A percentile compares a stretch with the other conserved stretches of the same genome.
phyloP scores from a whole-genome alignment of 2,888 invertebrate genomes.

The Orchesella flavescens region DNA sequence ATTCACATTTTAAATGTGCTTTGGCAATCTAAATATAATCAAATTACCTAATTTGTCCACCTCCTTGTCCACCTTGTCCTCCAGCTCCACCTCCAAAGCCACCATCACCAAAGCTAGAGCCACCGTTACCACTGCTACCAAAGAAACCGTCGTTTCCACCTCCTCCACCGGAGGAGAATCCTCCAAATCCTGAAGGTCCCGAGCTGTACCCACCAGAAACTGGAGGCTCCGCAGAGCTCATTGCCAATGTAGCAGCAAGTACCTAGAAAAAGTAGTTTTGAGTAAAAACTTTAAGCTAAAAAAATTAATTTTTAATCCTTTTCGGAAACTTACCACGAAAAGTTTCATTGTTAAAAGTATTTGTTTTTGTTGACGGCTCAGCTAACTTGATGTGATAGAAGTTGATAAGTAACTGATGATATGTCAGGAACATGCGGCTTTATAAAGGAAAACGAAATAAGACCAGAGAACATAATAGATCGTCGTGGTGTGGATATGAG shows the following conservation, averaged over 20 bases:
- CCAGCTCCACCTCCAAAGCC: constrained; percentile 20
- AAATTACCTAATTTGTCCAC: no score
- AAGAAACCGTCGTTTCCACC: background rate
- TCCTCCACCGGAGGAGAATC: constrained; percentile 2
- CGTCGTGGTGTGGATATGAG: background rate
- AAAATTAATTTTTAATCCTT: background rate
- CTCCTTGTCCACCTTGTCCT: no score
- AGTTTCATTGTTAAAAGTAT: constrained; percentile 36
- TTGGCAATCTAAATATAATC: no score
- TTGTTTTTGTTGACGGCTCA: background rate
- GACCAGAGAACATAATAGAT: background rate
- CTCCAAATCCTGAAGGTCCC: constrained; percentile 21
- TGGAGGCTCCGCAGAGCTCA: constrained; percentile 41
- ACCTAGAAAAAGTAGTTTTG: constrained; percentile 26
- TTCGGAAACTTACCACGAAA: constrained; percentile 40
- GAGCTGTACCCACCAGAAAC: constrained; percentile 26
- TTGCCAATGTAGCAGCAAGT: constrained; percentile 37
- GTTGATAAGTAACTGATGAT: constrained; percentile 2
- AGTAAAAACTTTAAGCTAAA: background rate
- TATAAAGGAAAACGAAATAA: constrained; percentile 12
- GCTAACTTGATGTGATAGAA: background rate
- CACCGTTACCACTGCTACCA: constrained; percentile 29
- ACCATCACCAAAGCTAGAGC: constrained; percentile 20
- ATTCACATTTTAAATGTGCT: no score
- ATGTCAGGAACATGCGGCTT: background rate